Conservation (phyloP, 2,797 vertebrate genomes). For the Danio choprae region DNA sequence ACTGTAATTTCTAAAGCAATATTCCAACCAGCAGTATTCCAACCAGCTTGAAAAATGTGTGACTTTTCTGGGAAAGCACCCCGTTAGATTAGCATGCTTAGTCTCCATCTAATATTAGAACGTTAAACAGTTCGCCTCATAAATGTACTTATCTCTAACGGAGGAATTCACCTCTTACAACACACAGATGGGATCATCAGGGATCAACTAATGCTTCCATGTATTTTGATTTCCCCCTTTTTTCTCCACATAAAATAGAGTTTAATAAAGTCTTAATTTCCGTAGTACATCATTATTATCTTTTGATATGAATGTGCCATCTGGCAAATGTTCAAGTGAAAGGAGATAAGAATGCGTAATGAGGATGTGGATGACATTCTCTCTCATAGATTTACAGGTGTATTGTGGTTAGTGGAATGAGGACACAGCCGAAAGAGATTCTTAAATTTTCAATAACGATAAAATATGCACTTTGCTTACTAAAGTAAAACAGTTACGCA, state of each 20-base stretch:
- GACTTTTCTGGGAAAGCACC: conserved; percentile 67
- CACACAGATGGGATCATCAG: conserved; percentile 77
- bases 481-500: background rate
- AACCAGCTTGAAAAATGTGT: conserved; percentile 50
- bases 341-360: conserved; percentile 83
- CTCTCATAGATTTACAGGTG: conserved; percentile 72
- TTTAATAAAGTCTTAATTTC: conserved; percentile 85
- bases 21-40: no score
- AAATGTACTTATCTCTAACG: conserved; percentile 68
- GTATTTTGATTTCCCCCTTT: conserved; percentile 73
- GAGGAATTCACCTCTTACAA: conserved; percentile 73
- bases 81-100: conserved; percentile 68
- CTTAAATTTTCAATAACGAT: conserved; percentile 10
- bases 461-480: background rate
- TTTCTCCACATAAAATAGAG: conserved; percentile 73
- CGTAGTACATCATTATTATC: conserved; percentile 84
- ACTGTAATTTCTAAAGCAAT: no score
- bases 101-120: conserved; percentile 67
- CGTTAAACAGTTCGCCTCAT: conserved; percentile 61
- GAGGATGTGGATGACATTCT: conserved; percentile 77
- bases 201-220: conserved; percentile 74
- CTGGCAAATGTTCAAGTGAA: conserved; percentile 80
- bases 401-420: conserved; percentile 73
- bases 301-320: conserved; percentile 80
- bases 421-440: conserved; percentile 65